These are phyloP conservation scores for Ridgeia piscesae DNA, from an alignment of 1,140 invertebrate species.

Conservation along the genomic window DNA sequence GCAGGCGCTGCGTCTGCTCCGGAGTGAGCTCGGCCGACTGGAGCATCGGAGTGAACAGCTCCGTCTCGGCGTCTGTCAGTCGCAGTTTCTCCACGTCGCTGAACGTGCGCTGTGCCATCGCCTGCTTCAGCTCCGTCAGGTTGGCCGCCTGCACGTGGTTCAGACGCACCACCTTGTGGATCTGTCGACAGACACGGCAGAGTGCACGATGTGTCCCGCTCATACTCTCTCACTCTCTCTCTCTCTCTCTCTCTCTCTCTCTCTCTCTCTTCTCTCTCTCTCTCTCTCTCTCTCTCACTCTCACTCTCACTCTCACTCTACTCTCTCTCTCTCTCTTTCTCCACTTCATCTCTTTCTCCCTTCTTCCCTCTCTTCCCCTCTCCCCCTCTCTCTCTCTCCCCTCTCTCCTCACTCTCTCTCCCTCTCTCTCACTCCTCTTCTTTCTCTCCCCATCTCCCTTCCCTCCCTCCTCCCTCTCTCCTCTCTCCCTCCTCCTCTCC, in stretches of 20 bases:
- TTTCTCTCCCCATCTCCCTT: too few species aligned
- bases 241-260: too few species aligned
- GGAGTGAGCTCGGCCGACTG: neutral
- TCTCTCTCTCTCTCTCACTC: too few species aligned
- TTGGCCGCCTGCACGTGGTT: neutral
- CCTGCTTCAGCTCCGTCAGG: neutral
- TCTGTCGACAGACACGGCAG: neutral
- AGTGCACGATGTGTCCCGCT: neutral
- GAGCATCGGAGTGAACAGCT: neutral
- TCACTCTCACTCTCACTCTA: neutral
- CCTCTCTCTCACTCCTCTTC: too few species aligned
- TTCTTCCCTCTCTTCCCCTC: too few species aligned
- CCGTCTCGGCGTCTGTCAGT: neutral
- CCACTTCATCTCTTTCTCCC: too few species aligned
- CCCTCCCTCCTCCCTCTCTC: too few species aligned
- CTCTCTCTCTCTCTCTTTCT: too few species aligned
- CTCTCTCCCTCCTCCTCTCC: too few species aligned
- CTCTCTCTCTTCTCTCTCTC: too few species aligned
- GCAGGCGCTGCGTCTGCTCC: neutral
- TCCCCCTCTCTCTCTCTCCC: too few species aligned
- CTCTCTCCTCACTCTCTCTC: too few species aligned
- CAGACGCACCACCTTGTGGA: neutral
- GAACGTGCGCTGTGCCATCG: neutral
- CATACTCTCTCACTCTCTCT: neutral
- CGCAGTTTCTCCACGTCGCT: neutral